Conservation (phyloP, 2,888 invertebrate genomes). For the Rhingia campestris region DNA sequence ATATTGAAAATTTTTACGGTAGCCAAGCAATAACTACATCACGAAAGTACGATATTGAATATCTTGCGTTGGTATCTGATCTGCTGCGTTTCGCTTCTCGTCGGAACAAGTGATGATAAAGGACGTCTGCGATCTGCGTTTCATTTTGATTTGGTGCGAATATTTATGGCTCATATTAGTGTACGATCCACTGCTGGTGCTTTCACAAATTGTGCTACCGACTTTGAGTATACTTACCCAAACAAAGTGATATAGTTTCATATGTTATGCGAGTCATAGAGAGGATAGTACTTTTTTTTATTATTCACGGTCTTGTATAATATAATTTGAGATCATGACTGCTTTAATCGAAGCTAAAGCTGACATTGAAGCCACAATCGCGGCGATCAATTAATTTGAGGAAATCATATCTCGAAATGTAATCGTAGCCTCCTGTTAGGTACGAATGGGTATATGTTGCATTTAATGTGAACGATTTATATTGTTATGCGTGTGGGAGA, state of each 20-base stretch:
- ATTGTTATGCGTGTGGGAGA: constrained; percentile 11
- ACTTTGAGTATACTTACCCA: background rate
- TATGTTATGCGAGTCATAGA: background rate
- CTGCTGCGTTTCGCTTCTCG: constrained; percentile 31
- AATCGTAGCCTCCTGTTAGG: constrained; percentile 27
- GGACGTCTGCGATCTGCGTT: constrained; percentile 76
- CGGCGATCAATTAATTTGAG: constrained; percentile 33
- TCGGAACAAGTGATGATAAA: constrained; percentile 63
- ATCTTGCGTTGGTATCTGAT: constrained; percentile 62
- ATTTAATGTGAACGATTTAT: constrained; percentile 51
- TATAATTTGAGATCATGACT: constrained; percentile 2
- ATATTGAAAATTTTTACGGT: constrained; percentile 67
- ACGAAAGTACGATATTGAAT: constrained; percentile 66
- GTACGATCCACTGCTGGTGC: constrained; percentile 79
- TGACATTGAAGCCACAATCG: constrained; percentile 12
- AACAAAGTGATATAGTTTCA: constrained; percentile 26
- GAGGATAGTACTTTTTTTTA: background rate
- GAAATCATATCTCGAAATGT: constrained; percentile 33
- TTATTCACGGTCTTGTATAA: too few relatives aligned
- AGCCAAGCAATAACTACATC: constrained; percentile 68
- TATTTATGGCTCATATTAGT: constrained; percentile 82
- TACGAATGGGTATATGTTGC: constrained; percentile 20
- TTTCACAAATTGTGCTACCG: constrained; percentile 75
- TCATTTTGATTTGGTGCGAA: constrained; percentile 81
- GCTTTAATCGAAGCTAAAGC: constrained; percentile 11